Evolutionary conservation across 2,113 vertebrate species (phyloP), one percentile per base, ranked within the genome.

Genomic region (Calidris pugnax): DNA sequence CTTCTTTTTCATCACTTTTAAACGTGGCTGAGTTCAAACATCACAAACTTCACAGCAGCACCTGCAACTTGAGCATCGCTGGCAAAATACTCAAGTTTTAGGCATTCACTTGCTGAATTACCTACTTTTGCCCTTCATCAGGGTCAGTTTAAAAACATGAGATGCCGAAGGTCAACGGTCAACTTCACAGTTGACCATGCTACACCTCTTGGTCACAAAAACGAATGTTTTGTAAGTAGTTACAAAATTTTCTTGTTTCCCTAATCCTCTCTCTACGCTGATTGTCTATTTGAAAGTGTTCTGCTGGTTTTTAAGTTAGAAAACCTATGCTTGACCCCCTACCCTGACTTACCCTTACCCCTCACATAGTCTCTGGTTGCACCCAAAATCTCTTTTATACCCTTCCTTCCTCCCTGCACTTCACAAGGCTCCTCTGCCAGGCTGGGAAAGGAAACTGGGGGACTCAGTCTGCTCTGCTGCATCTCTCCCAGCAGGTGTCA

Each of bases 401-500:
- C 7, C 81, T 78, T 74, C 64, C 47, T 7, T 45, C 15, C 53
- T 17, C 69, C 39, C 59, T 27, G 21, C 17, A 4, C 35, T 63
- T 78, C 76, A 14, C 15, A 28, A 51, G 55, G 21, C 33, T 66
- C 13, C 56, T 94, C 27, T 2, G 8, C 56, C 55, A 17, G 37
- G 69, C 23, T 39, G 43, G 6, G 4, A 41, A 62, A n/a, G 19
- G 35, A 14, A 17, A 81, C 5, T 4, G 43, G 67, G 62, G 86
- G 57, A 9, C 32, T 48, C 5, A 7, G 4, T 64, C 50, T 88
- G 92, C 90, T 62, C 86, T 87, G 63, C 72, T 2, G 3, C 62
- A 10, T 24, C 55, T 59, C 50, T 62, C 87, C 95, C 94, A 89
- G 89, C 87, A 96, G 94, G 73, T 96, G 93, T 95, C 96, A 95